Percentiles rank a stretch among this genome's conserved stretches.
These are phyloP conservation scores for Bettongia penicillata DNA, from an alignment of 2,113 vertebrate genomes.

Conservation along the genomic window DNA sequence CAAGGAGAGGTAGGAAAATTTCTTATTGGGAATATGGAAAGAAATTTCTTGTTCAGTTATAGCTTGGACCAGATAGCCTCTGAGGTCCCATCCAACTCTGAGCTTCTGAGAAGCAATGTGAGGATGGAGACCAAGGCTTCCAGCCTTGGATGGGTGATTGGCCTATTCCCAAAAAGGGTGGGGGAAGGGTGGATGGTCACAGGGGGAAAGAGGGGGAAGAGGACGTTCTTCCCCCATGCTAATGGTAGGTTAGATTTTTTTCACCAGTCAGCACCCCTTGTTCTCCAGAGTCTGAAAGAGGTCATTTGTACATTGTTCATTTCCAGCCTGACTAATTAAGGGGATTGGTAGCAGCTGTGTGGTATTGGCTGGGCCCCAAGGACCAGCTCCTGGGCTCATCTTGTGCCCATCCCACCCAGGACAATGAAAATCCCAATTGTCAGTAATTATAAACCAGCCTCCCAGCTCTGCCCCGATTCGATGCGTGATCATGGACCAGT, in stretches of 20 bases:
- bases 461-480: background rate
- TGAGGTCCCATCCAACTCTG: background rate
- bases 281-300: background rate
- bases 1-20: background rate
- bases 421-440: background rate
- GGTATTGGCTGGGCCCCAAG: background rate
- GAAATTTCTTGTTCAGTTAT: background rate
- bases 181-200: background rate
- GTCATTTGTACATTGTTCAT: background rate
- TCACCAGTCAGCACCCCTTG: background rate
- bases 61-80: background rate
- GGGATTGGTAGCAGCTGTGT: background rate
- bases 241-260: background rate
- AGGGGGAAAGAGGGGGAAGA: background rate
- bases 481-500: background rate
- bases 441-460: background rate
- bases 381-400: background rate
- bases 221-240: background rate
- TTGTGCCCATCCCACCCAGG: background rate
- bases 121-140: background rate
- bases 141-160: background rate
- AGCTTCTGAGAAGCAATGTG: background rate
- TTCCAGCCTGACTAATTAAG: background rate
- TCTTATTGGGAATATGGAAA: background rate
- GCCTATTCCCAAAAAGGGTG: background rate